Evolutionary conservation across 1,140 invertebrate genomes (phyloP), one percentile per base, ranked within the genome.

Genomic region (Oscheius sp.): DNA sequence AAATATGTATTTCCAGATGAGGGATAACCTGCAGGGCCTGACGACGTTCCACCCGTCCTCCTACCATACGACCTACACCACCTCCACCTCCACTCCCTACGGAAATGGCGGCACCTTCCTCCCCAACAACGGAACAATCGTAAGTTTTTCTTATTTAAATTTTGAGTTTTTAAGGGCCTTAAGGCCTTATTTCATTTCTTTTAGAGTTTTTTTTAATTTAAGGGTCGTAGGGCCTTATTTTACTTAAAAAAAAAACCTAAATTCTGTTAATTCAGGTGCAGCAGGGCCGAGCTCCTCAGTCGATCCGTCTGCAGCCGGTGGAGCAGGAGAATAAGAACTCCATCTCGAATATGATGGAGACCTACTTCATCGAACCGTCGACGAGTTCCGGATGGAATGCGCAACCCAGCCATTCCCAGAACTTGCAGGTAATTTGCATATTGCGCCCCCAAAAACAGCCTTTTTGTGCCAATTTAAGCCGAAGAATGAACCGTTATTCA

Each of bases 21-120:
- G 28, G 15, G 7, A 15, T 15, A 55, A 26, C 28, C 49, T 55
- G 7, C 49, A 55, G 49, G 28, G 23, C 28, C 49, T 55, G 38
- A 10, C 38, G 38, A 42, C 55, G 15, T 10, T 59, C 61, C 29
- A 63, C 36, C 61, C 23, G 13, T 59, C 55, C 28, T 15, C 61
- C 61, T 63, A 63, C 61, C 61, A 29, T 26, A 36, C 23, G 26
- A 63, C 61, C 18, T 63, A 63, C 31, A 63, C 61, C 23, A 63
- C 61, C 15, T 63, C 61, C 10, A 36, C 61, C 31, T 36, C 61
- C 10, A 32, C 26, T n/a, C 61, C 61, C 10, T 18, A 63, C 26
- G 32, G 32, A 18, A 32, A 34, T n/a, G 32, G 32, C 31, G 32
- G 28, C 26, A 38, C 32, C 7, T 63, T 63, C 31, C 31, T 63